These are phyloP conservation scores for Esox masquinongy DNA, from an alignment of 2,797 vertebrate genomes.

Conservation along the genomic window DNA sequence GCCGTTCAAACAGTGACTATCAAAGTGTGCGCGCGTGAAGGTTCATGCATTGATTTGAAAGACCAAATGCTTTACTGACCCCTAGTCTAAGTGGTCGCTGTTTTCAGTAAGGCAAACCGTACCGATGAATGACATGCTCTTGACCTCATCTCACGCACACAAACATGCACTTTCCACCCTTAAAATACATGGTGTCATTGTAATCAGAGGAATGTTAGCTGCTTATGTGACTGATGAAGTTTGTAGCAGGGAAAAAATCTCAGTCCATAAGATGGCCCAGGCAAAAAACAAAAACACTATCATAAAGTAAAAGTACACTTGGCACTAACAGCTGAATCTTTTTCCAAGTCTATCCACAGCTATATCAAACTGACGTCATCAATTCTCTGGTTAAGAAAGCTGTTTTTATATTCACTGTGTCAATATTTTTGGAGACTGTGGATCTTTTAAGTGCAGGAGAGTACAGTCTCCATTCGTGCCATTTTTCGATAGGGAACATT, in stretches of 20 bases:
- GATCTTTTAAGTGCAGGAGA: background rate
- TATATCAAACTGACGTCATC: background rate
- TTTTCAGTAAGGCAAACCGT: too few species aligned
- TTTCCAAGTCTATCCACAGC: background rate
- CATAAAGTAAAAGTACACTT: conserved; percentile 2
- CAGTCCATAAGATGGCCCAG: conserved; percentile 47
- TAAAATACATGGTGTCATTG: conserved; percentile 49
- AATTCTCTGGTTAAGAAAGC: background rate
- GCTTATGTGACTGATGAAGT: conserved; percentile 52
- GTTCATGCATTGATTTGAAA: background rate
- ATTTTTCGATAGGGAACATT: too few species aligned
- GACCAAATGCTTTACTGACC: background rate
- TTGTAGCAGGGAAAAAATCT: conserved; percentile 47
- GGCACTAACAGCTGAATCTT: background rate
- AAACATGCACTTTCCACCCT: conserved; percentile 34
- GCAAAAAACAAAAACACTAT: conserved; percentile 44
- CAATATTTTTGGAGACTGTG: background rate
- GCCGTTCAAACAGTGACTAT: too few species aligned
- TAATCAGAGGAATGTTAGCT: conserved; percentile 49
- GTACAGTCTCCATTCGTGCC: background rate
- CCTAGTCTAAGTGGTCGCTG: background rate
- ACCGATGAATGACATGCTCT: background rate
- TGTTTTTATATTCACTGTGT: background rate
- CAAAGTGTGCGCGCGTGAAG: background rate
- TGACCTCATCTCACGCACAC: background rate